Base-by-base conservation (phyloP, 2,888 invertebrate species). In the Andrena flavipes region DNA sequence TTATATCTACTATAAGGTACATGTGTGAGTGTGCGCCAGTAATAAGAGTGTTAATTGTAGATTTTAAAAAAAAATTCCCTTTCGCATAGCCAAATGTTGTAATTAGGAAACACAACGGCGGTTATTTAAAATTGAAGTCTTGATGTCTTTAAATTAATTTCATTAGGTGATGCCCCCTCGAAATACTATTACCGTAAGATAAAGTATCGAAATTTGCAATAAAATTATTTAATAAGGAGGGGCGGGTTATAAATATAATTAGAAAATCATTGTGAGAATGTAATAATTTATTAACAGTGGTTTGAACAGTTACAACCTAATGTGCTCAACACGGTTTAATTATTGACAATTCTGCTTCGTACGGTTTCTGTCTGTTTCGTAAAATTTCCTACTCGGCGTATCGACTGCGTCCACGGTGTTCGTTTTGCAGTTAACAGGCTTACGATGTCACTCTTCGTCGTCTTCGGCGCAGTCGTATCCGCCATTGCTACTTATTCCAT, bases 1-100 rank as follows among this genome's bases (percentile, higher is more conserved):
- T 87, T 87, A 87, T 26, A 29, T 49, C 69, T 87, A 84, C 85
- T 26, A 29, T 85, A 84, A 85, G 42, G 29, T 13, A n/a, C 29
- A 75, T 33, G 51, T 29, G 13, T 29, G n/a, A 13, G 7, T 5
- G 13, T 42, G n/a, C 13, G 13, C 42, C 42, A 42, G 4, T 42
- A 33, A 49, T 13, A 20, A 5, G 7, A 23, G 16, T 7, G 20
- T 35, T 16, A 16, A 13, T 20, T 13, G 35, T 54, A 33, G 33
- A 23, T 35, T 54, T 2, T 13, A 1, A 49, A 29, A 23, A 26
- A 26, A 2, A 26, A 2, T 26, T 26, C 26, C 1, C 26, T 2
- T 26, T 26, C 26, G 26, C 26, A 26, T 26, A 26, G 26, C 26
- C 2, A 26, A 26, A 26, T 26, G 26, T 26, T 26, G 26, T 26